Evolutionary conservation across 2,113 vertebrate genomes (phyloP).

Genomic region (Tenrec ecaudatus): DNA sequence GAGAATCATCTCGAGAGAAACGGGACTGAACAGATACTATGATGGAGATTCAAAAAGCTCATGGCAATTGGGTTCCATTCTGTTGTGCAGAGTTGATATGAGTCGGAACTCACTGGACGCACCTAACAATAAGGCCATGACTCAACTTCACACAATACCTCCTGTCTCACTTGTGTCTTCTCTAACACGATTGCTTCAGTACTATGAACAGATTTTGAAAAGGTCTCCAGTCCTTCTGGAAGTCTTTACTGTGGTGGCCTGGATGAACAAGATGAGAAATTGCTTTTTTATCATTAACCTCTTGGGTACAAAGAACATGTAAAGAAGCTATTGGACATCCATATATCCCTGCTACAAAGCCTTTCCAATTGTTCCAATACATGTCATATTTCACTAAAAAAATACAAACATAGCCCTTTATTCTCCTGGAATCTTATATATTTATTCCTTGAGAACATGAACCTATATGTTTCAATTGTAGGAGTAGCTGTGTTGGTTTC

Average conservation of each 20-base stretch:
- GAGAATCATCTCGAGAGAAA: conserved; percentile 20
- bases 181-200: conserved; percentile 12
- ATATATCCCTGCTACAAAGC: background rate
- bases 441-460: conserved; percentile 45
- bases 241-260: conserved; percentile 28
- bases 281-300: conserved; percentile 49
- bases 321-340: conserved; percentile 21
- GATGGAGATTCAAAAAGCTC: background rate
- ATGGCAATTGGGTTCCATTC: no score
- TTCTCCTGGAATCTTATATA: background rate
- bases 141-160: background rate
- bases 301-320: conserved; percentile 48
- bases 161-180: background rate
- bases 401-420: background rate
- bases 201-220: conserved; percentile 54
- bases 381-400: conserved; percentile 50
- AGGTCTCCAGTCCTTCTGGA: conserved; percentile 49
- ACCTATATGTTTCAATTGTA: background rate
- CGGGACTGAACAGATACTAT: background rate
- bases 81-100: no score
- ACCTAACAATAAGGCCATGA: background rate
- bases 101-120: no score
- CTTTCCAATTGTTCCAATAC: conserved; percentile 24
- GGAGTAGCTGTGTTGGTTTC: conserved; percentile 22
- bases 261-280: conserved; percentile 32